Evolutionary conservation across 2,797 vertebrate species (phyloP).

Genomic region (Microctenopoma stevenorrisi): DNA sequence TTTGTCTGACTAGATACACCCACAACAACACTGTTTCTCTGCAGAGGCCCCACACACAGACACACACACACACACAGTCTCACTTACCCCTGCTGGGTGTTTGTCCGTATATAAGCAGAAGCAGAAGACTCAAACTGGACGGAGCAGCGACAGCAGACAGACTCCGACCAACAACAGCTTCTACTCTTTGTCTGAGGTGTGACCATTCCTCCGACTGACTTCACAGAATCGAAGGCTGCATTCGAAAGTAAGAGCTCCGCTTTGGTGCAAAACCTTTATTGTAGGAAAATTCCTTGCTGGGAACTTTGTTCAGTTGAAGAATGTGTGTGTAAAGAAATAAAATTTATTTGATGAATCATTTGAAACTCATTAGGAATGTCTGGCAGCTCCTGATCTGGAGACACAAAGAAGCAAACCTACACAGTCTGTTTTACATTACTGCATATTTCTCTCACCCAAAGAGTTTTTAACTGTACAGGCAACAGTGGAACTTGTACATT

Average conservation of each 20-base stretch:
- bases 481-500: too few species aligned
- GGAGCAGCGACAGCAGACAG: constrained; percentile 44
- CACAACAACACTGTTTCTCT: constrained; percentile 29
- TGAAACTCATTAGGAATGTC: constrained; percentile 7
- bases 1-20: constrained; percentile 44
- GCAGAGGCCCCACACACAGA: constrained; percentile 22
- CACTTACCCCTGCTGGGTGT: constrained; percentile 21
- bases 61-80: constrained; percentile 34
- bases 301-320: constrained; percentile 10
- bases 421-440: neutral
- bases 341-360: constrained; percentile 6
- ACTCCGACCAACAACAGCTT: constrained; percentile 50
- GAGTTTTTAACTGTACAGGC: neutral
- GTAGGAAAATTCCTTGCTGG: neutral
- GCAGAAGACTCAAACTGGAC: constrained; percentile 23
- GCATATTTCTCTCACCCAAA: neutral
- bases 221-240: neutral
- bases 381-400: neutral
- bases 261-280: constrained; percentile 1
- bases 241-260: neutral
- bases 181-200: constrained; percentile 31
- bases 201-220: constrained; percentile 5
- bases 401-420: constrained; percentile 3
- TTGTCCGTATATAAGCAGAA: constrained; percentile 66
- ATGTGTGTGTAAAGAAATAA: constrained; percentile 42